A percentile compares a stretch with the other conserved stretches of the same genome.
Conservation (phyloP, 2,797 vertebrate genomes). For the Rhabdophis nuchalis region DNA sequence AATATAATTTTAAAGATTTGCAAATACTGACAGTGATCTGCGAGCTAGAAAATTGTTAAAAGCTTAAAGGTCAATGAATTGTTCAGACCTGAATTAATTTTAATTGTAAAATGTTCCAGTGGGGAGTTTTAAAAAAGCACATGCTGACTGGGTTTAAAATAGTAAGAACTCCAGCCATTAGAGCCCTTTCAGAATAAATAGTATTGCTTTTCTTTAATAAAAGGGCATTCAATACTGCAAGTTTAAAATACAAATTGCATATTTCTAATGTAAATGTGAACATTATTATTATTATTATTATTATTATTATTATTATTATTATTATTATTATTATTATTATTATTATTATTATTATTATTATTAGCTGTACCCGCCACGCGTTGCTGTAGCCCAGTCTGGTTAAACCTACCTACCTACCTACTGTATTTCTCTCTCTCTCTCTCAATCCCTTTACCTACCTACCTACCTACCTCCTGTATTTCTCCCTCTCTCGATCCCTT, state of each 20-base stretch:
- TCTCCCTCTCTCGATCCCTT: too few species aligned
- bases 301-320: too few species aligned
- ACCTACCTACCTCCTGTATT: too few species aligned
- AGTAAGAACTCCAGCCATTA: slow-evolving; percentile 51
- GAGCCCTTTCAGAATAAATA: slow-evolving; percentile 45
- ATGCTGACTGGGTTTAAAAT: slow-evolving; percentile 53
- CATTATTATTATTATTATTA: not conserved
- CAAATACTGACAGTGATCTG: slow-evolving; percentile 82
- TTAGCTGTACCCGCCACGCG: too few species aligned
- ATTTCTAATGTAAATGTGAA: slow-evolving; percentile 38
- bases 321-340: too few species aligned
- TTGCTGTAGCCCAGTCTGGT: too few species aligned
- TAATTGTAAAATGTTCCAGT: slow-evolving; percentile 70
- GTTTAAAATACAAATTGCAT: not conserved
- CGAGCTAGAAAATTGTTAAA: slow-evolving; percentile 78
- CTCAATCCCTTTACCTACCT: too few species aligned
- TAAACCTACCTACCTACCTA: too few species aligned
- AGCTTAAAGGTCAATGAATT: slow-evolving; percentile 78
- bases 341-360: too few species aligned
- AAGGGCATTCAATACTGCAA: not conserved
- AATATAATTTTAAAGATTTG: slow-evolving; percentile 79
- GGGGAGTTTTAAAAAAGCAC: slow-evolving; percentile 36
- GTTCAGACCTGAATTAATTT: slow-evolving; percentile 76
- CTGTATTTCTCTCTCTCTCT: too few species aligned
- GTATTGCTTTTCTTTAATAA: slow-evolving; percentile 51